Base-by-base conservation (phyloP, 2,113 vertebrate genomes). In the Anhinga anhinga region DNA sequence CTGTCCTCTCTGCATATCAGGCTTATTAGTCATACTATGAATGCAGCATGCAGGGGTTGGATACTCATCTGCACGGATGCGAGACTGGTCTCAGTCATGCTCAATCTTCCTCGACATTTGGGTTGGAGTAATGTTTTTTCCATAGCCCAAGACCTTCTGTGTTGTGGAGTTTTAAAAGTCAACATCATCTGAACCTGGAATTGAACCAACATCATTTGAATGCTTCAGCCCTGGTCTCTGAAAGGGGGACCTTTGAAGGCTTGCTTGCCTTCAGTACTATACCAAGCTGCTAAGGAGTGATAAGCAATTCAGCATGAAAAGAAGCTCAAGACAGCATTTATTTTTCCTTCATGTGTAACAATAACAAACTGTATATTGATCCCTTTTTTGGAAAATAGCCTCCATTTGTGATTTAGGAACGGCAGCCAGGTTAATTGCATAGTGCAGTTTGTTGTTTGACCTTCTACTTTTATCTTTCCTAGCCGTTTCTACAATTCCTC, bases 211-310 rank as follows among this genome's bases (percentile, higher is more conserved):
- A 1, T 15, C 63, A 27, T 59, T 44, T 53, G 32, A 45, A 45
- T 65, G 74, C 69, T 83, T 21, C 47, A 82, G 56, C 58, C 50
- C 32, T 22, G 3, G 21, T 70, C 86, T 71, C 79, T 87, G 73
- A 80, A 61, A 89, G 58, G 34, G 34, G 44, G 36, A 69, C 65
- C 55, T 87, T 59, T 66, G 76, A 80, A 77, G 73, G 72, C 55
- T 72, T 29, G 23, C 44, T 62, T 86, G 69, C 89, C 91, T 95
- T 11, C 87, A 58, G 15, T 29, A 61, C 87, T 65, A 26, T 11
- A 70, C 80, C 82, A 84, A 82, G 87, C 96, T 98, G 96, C 92
- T 93, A 69, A 42, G 61, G 25, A 92, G 63, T 13, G 93, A 98
- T 97, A 96, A 98, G 96, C 90, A 90, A 61, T 63, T 59, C 65